A percentile compares a stretch with the other conserved stretches of the same genome.
Evolutionary conservation across 1,140 invertebrate species (phyloP).

Genomic region (Sipha flava): DNA sequence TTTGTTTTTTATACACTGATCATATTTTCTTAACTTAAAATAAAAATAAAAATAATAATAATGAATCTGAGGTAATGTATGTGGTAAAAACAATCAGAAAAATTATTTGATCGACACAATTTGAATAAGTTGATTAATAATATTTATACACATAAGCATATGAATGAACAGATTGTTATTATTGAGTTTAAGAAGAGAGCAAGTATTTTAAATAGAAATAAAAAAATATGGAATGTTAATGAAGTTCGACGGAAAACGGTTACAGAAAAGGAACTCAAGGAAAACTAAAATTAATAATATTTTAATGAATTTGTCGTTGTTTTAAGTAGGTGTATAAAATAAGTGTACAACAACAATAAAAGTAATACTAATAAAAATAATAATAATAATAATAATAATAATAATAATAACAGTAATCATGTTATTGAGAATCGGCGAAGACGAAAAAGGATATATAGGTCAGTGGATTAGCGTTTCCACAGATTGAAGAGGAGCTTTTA

Average conservation of each 20-base stretch:
- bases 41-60: not conserved
- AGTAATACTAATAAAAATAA: not conserved
- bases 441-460: not conserved
- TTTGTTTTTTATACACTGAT: not conserved
- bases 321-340: not conserved
- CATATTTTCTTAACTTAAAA: not conserved
- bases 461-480: no score
- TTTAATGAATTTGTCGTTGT: not conserved
- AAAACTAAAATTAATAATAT: not conserved
- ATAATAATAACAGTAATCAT: not conserved
- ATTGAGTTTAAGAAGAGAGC: not conserved
- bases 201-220: not conserved
- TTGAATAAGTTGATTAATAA: not conserved
- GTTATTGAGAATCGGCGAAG: not conserved
- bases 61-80: not conserved
- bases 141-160: no score
- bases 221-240: not conserved
- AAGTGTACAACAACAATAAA: not conserved
- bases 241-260: not conserved
- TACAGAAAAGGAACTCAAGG: not conserved
- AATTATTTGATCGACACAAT: not conserved
- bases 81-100: not conserved
- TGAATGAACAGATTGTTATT: no score
- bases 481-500: not conserved
- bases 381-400: not conserved